phyloP scores from a whole-genome alignment of 2,113 vertebrate species.

The Psophia crepitans region DNA sequence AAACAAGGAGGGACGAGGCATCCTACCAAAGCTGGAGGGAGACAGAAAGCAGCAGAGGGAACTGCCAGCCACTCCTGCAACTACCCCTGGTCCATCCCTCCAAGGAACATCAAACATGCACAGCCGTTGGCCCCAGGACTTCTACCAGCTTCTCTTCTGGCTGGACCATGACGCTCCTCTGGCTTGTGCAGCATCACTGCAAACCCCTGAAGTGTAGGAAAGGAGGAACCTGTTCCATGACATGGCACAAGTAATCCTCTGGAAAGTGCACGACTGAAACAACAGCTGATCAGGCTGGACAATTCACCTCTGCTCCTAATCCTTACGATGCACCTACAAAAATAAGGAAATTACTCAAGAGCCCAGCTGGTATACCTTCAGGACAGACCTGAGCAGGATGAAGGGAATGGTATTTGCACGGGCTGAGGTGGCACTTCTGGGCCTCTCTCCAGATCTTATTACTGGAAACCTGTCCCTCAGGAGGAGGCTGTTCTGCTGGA shows the following conservation, averaged over 20 bases:
- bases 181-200: neutral
- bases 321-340: neutral
- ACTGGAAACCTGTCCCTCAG: neutral
- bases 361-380: neutral
- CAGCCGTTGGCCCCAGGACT: fast-evolving
- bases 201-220: neutral
- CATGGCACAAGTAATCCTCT: neutral
- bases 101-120: fast-evolving
- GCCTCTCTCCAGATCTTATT: neutral
- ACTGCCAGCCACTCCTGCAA: neutral
- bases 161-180: neutral
- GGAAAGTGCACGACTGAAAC: neutral
- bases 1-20: neutral
- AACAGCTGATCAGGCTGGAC: neutral
- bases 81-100: neutral
- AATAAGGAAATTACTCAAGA: neutral
- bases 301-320: neutral
- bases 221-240: neutral
- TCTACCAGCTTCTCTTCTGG: neutral
- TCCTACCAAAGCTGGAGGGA: neutral
- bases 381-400: neutral
- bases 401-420: neutral
- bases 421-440: neutral
- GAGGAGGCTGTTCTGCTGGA: conserved; percentile 20
- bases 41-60: neutral